Evolutionary conservation across 1,140 invertebrate species (phyloP).

Genomic region (Penaeus japonicus): DNA sequence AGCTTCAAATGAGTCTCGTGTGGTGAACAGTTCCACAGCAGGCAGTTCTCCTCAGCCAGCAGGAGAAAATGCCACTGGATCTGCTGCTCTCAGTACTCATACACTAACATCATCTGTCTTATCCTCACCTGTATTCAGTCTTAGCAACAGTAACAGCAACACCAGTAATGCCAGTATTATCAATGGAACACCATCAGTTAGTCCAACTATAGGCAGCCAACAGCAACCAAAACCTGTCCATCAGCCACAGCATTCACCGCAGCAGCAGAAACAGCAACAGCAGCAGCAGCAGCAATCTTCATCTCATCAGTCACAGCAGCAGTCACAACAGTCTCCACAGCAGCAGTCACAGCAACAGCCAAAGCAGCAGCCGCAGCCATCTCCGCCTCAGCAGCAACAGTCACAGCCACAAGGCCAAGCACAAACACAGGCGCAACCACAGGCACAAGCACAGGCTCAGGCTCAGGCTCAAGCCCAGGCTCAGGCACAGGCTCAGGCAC

Average conservation of each 20-base stretch:
- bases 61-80: not conserved
- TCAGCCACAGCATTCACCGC: not conserved
- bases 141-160: slow-evolving; percentile 16
- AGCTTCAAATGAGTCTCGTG: not conserved
- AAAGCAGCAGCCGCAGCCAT: slow-evolving; percentile 6
- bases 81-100: slow-evolving; percentile 18
- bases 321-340: slow-evolving; percentile 21
- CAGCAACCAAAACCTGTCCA: not conserved
- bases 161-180: not conserved
- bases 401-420: not conserved
- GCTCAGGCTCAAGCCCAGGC: not conserved
- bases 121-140: slow-evolving; percentile 13
- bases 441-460: not conserved
- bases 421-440: not conserved
- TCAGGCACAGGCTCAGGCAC: not conserved
- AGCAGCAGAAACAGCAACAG: not conserved
- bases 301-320: slow-evolving; percentile 6
- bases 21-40: not conserved
- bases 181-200: slow-evolving; percentile 22
- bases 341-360: slow-evolving; percentile 39
- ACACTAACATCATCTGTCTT: not conserved
- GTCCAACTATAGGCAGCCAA: not conserved
- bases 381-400: not conserved
- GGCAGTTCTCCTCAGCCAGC: not conserved
- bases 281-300: not conserved